phyloP scores from a whole-genome alignment of 2,888 invertebrate species.

The Saturnia pavonia region DNA sequence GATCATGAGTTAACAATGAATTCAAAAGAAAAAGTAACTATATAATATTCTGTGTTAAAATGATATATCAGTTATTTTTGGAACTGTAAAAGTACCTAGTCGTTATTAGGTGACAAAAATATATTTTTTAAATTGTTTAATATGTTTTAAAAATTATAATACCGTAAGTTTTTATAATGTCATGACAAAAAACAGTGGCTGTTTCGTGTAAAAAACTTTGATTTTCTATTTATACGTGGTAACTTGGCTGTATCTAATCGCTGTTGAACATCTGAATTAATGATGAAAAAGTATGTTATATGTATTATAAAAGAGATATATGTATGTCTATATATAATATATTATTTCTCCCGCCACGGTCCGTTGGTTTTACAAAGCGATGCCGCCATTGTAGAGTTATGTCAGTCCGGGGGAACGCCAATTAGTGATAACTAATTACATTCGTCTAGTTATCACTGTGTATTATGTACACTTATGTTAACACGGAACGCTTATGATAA shows the following conservation, averaged over 20 bases:
- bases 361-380: conserved; percentile 33
- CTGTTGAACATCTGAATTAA: conserved; percentile 3
- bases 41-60: too few relatives aligned
- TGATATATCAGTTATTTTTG: too few relatives aligned
- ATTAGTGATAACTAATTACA: conserved; percentile 38
- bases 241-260: background rate
- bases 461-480: conserved; percentile 22
- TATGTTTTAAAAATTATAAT: background rate
- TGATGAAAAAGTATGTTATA: background rate
- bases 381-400: conserved; percentile 28
- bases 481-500: conserved; percentile 19
- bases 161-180: background rate
- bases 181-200: background rate
- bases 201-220: background rate
- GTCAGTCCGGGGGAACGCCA: conserved; percentile 29
- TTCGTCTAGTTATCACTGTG: conserved; percentile 33
- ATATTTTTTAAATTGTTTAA: too few relatives aligned
- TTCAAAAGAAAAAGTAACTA: too few relatives aligned
- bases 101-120: too few relatives aligned
- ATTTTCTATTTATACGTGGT: background rate
- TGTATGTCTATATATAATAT: background rate
- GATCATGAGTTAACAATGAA: too few relatives aligned
- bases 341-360: conserved; percentile 18
- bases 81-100: too few relatives aligned
- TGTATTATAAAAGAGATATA: background rate